Base-by-base conservation (phyloP, 2,888 invertebrate genomes). In the Zelleria hepariella region DNA sequence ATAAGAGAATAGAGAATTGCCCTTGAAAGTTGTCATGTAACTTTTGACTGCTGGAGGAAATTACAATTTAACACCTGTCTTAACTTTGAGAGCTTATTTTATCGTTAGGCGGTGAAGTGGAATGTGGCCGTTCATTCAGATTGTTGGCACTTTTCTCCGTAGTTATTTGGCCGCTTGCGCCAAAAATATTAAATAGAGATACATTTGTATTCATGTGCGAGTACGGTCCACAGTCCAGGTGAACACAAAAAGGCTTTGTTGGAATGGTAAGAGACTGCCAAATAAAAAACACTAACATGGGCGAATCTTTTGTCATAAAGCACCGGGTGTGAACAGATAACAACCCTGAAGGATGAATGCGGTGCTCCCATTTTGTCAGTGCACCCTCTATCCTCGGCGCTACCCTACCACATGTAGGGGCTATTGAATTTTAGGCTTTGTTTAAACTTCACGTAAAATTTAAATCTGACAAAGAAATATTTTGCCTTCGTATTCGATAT, bases 281-380 rank as follows among this genome's bases (percentile, higher is more conserved):
- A 74, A 68, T 68, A 69, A 77, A 78, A 77, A 73, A 70, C 70
- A 72, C 48, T n/a, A 57, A 76, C 76, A 74, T 70, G 75, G 66
- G 66, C 71, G 74, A 72, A 68, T 73, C 81, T 75, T 80, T 83
- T 83, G 82, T 83, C 74, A 69, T 72, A 76, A 78, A 68, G 75
- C 79, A 78, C 70, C 72, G 74, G 76, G 72, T 80, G 82, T 82
- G 74, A 82, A 83, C 79, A 81, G 84, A 83, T 83, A 84, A 82
- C 32, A 51, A 20, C 25, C 26, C 42, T 23, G 21, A 51, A 79
- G 76, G 70, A 67, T 68, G 72, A 70, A 71, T 67, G 72, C 74
- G 73, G 77, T 80, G 74, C 72, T 74, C 70, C 65, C 67, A 69
- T 75, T 78, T 71, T 70, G 57, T 18, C 27, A 25, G 23, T 8